Conservation (phyloP, 2,113 vertebrate species). For the Loxodonta africana region DNA sequence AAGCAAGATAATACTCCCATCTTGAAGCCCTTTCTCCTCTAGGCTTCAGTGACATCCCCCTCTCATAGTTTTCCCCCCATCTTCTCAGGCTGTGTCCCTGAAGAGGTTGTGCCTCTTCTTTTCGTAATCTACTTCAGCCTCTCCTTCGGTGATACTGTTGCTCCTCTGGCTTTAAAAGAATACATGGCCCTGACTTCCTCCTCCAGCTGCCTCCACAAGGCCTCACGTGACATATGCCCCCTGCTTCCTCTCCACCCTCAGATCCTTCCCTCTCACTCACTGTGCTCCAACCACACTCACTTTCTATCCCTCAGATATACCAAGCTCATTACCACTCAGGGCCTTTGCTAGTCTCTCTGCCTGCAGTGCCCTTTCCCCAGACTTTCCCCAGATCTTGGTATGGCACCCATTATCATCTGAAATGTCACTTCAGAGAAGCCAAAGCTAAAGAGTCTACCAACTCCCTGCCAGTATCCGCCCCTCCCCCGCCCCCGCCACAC, state of each 20-base stretch:
- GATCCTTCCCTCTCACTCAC: not conserved
- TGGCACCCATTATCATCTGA: not conserved
- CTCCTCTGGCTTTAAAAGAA: not conserved
- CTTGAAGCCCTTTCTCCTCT: not conserved
- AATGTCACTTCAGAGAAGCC: not conserved
- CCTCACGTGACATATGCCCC: accelerated
- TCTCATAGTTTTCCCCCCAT: not conserved
- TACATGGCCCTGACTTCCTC: not conserved
- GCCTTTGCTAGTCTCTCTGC: not conserved
- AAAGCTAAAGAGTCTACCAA: not conserved
- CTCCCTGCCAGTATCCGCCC: not conserved
- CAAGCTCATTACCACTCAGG: accelerated
- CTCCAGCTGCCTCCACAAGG: not conserved
- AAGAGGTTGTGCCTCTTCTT: not conserved
- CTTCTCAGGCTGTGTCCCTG: not conserved
- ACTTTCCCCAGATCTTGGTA: not conserved
- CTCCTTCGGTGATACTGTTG: not conserved
- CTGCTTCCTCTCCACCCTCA: not conserved
- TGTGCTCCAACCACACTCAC: not conserved
- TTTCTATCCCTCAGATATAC: not conserved
- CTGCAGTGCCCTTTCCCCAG: not conserved
- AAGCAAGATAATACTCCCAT: accelerated
- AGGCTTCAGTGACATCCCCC: not conserved
- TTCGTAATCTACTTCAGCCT: not conserved
- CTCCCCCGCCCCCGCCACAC: not conserved